Conservation (phyloP, 2,797 vertebrate genomes). For the Crenuchus spilurus region DNA sequence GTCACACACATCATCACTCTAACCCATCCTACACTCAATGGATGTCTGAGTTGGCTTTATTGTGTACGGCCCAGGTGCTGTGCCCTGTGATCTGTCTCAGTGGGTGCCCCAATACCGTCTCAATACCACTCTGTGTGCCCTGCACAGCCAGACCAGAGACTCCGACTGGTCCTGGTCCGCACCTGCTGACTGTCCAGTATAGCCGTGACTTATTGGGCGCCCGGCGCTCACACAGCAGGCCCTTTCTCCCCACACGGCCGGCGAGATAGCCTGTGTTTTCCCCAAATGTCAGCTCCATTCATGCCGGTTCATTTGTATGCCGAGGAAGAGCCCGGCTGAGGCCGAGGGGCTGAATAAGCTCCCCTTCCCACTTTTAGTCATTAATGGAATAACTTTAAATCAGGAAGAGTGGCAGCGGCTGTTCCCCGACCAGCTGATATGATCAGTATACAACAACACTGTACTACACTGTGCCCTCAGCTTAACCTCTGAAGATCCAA, state of each 20-base stretch:
- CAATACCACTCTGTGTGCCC: slow-evolving; percentile 37
- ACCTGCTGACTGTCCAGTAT: slow-evolving; percentile 55
- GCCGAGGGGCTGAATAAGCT: slow-evolving; percentile 72
- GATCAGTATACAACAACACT: too few species aligned
- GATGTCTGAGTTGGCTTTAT: slow-evolving; percentile 27
- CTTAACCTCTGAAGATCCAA: too few species aligned
- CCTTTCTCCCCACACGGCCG: slow-evolving; percentile 50
- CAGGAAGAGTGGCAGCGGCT: slow-evolving; percentile 68
- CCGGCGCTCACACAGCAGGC: slow-evolving; percentile 54
- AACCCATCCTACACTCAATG: too few species aligned
- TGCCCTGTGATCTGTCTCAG: slow-evolving; percentile 34
- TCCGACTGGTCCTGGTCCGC: slow-evolving; percentile 47
- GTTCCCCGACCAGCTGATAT: too few species aligned
- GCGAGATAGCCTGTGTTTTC: slow-evolving; percentile 68
- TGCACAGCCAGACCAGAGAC: slow-evolving; percentile 35
- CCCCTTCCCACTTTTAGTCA: slow-evolving; percentile 67
- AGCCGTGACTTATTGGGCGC: slow-evolving; percentile 55
- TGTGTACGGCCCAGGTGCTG: slow-evolving; percentile 29
- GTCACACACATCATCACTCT: too few species aligned
- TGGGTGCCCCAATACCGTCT: slow-evolving; percentile 31
- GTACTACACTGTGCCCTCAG: too few species aligned
- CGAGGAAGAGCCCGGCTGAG: slow-evolving; percentile 62
- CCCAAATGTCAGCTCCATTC: slow-evolving; percentile 75
- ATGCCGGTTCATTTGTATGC: slow-evolving; percentile 78
- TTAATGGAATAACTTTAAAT: slow-evolving; percentile 67